Evolutionary conservation across 2,888 invertebrate genomes (phyloP).

Genomic region (Ligdia adustata): DNA sequence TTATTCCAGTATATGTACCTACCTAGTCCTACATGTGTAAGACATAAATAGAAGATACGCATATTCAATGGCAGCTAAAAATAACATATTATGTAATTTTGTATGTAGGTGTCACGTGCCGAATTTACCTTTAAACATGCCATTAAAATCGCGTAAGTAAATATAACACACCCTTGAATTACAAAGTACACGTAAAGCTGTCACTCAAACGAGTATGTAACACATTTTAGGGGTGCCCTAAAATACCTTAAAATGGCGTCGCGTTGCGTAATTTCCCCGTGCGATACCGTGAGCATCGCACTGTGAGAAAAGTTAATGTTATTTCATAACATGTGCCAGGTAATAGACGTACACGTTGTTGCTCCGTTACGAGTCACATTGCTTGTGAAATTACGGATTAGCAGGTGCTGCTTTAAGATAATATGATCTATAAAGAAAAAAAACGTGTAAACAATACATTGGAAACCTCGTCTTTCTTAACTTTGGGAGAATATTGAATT

Average conservation of each 20-base stretch:
- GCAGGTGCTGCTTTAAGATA: neutral
- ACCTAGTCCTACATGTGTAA: no score
- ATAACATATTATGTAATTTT: no score
- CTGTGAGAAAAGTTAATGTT: slow-evolving; percentile 43
- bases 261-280: slow-evolving; percentile 54
- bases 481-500: no score
- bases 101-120: no score
- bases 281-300: slow-evolving; percentile 40
- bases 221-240: slow-evolving; percentile 54
- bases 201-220: slow-evolving; percentile 55
- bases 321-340: slow-evolving; percentile 40
- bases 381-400: slow-evolving; percentile 3
- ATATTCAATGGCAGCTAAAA: no score
- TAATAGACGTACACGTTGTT: slow-evolving; percentile 27
- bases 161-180: slow-evolving; percentile 39
- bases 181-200: slow-evolving; percentile 53
- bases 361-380: slow-evolving; percentile 1
- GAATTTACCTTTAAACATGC: no score
- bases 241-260: slow-evolving; percentile 56
- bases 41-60: no score
- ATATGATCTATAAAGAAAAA: no score
- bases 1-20: no score
- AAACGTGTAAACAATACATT: no score
- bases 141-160: slow-evolving; percentile 10
- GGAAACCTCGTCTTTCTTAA: no score